Base-by-base conservation (phyloP, 2,888 invertebrate species). In the Thysanoteuthis rhombus region DNA sequence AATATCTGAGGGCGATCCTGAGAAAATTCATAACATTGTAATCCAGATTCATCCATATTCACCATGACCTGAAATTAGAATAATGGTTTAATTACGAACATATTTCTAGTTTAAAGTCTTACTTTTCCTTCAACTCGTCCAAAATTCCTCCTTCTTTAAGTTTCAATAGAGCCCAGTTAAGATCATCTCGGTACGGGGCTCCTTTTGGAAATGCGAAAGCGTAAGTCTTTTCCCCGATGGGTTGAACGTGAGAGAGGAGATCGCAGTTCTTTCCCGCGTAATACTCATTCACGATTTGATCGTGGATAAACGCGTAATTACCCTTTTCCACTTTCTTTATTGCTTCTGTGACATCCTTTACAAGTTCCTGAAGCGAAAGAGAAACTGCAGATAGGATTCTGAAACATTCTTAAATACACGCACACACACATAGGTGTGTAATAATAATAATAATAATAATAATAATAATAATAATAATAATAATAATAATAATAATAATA, bases 181-280 rank as follows among this genome's bases (percentile, higher is more conserved):
- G 95, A 93, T 96, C 96, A 89, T 96, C 96, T 39, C 95, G 94
- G 93, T 96, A 96, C 1, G 96, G 96, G 10, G 96, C 96, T 22
- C 96, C 96, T 92, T 95, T 95, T 0, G 96, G 96, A 91, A 96
- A 96, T 4, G 96, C 96, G 38, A 96, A 94, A 39, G 96, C 95
- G 93, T 95, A 96, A 93, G 96, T 95, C 90, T 96, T 96, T 58
- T 95, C 94, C 0, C 95, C 95, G 94, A 96, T 96, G 90, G 95
- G 95, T 94, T 96, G 96, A 40, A 95, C 95, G 36, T 96, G 95
- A 28, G 96, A 96, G 93, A 96, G 95, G 28, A 96, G 95, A 16
- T 95, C 95, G 91, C 96, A 96, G 47, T 95, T 94, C 89, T 95
- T 94, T 89, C 95, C 94, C 16, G 95, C 95, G 92, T 95, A 95